Evolutionary conservation across 1,140 invertebrate species (phyloP).

Genomic region (Philaenus spumarius): DNA sequence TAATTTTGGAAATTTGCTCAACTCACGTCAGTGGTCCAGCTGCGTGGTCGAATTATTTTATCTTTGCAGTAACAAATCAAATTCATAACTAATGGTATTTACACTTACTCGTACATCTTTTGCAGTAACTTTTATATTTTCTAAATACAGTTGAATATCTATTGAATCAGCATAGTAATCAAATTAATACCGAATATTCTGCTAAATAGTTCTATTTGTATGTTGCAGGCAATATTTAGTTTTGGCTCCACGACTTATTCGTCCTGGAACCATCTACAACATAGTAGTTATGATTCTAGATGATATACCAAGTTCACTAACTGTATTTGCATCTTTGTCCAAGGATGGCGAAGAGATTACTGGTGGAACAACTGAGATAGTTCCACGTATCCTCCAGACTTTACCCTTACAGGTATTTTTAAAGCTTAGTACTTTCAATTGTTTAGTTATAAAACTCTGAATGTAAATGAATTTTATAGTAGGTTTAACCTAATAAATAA

Average conservation of each 20-base stretch:
- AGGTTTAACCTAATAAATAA: not conserved
- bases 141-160: too few species aligned
- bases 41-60: too few species aligned
- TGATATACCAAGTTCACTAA: not conserved
- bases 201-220: too few species aligned
- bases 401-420: conserved; percentile 1
- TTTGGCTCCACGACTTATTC: not conserved
- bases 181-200: too few species aligned
- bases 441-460: not conserved
- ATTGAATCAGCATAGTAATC: too few species aligned
- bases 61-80: too few species aligned
- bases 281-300: not conserved
- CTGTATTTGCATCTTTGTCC: not conserved
- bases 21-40: too few species aligned
- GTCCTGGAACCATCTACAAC: conserved; percentile 1
- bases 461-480: not conserved
- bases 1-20: too few species aligned
- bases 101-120: too few species aligned
- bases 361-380: not conserved
- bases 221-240: not conserved
- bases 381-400: not conserved
- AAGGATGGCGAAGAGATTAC: not conserved
- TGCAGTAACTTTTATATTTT: too few species aligned
- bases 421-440: not conserved
- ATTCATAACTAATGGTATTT: too few species aligned